phyloP scores from a whole-genome alignment of 2,888 invertebrate genomes.

The Dicyrtoma fusca region DNA sequence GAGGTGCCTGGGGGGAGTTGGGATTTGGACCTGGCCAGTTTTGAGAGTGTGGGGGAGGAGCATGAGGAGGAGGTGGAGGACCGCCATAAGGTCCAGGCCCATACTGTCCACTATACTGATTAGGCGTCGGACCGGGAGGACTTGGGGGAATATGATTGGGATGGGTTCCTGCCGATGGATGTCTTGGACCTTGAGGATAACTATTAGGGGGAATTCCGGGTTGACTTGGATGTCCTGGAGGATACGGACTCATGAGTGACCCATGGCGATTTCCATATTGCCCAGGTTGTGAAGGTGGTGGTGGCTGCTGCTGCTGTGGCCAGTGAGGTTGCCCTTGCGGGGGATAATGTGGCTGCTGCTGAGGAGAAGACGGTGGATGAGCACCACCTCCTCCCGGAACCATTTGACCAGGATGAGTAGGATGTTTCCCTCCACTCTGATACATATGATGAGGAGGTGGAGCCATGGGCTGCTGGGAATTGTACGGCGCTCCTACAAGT shows the following conservation, averaged over 20 bases:
- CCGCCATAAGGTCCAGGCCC: slow-evolving; percentile 47
- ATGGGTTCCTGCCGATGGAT: slow-evolving; percentile 31
- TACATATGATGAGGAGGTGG: slow-evolving; percentile 65
- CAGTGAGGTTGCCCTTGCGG: slow-evolving; percentile 44
- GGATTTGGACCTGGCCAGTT: slow-evolving; percentile 65
- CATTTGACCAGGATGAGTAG: slow-evolving; percentile 59
- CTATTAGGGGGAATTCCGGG: slow-evolving; percentile 49
- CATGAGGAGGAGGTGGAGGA: slow-evolving; percentile 44
- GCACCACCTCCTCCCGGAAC: slow-evolving; percentile 58
- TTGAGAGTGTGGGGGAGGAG: slow-evolving; percentile 58
- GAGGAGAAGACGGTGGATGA: slow-evolving; percentile 60
- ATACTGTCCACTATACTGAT: slow-evolving; percentile 22
- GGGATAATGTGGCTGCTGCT: slow-evolving; percentile 50
- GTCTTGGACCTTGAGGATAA: slow-evolving; percentile 47
- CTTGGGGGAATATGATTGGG: slow-evolving; percentile 49
- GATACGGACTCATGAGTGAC: slow-evolving; percentile 50
- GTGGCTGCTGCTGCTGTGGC: slow-evolving; percentile 47
- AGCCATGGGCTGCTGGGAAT: slow-evolving; percentile 64
- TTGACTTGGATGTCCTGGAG: slow-evolving; percentile 49
- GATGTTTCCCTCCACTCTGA: slow-evolving; percentile 64
- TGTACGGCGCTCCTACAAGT: slow-evolving; percentile 38
- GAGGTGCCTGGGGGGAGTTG: slow-evolving; percentile 59
- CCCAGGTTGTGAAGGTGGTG: slow-evolving; percentile 51
- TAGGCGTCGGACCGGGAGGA: slow-evolving; percentile 35
- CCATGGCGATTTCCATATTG: slow-evolving; percentile 28